Evolutionary conservation across 2,113 vertebrate species (phyloP).

Genomic region (Numenius arquata): DNA sequence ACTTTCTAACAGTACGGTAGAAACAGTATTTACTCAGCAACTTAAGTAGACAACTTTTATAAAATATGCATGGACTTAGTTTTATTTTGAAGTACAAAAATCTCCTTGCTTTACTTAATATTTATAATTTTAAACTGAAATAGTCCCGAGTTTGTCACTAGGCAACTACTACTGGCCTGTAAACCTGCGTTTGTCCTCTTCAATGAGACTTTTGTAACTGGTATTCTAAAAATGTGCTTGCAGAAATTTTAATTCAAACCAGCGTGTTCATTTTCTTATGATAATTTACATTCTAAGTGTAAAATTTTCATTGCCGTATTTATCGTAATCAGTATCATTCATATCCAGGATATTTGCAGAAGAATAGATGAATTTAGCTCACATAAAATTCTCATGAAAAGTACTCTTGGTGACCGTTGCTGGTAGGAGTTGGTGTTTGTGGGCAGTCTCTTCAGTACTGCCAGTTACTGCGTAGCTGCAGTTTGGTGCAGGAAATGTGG

Average conservation of each 20-base stretch:
- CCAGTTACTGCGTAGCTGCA: not conserved
- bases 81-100: not conserved
- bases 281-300: not conserved
- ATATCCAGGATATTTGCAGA: not conserved
- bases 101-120: not conserved
- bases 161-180: not conserved
- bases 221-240: not conserved
- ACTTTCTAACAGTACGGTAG: not conserved
- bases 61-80: not conserved
- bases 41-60: not conserved
- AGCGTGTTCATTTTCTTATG: not conserved
- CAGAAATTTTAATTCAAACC: not conserved
- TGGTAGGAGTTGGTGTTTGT: not conserved
- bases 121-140: not conserved
- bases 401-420: accelerated
- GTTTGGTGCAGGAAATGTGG: not conserved
- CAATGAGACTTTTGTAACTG: not conserved
- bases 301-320: not conserved
- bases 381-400: not conserved
- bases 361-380: not conserved
- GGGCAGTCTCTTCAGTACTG: not conserved
- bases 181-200: not conserved
- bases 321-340: not conserved
- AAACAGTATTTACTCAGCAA: not conserved
- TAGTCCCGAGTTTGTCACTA: not conserved